Conservation (phyloP, 2,797 vertebrate genomes). For the Sebastes itinus region DNA sequence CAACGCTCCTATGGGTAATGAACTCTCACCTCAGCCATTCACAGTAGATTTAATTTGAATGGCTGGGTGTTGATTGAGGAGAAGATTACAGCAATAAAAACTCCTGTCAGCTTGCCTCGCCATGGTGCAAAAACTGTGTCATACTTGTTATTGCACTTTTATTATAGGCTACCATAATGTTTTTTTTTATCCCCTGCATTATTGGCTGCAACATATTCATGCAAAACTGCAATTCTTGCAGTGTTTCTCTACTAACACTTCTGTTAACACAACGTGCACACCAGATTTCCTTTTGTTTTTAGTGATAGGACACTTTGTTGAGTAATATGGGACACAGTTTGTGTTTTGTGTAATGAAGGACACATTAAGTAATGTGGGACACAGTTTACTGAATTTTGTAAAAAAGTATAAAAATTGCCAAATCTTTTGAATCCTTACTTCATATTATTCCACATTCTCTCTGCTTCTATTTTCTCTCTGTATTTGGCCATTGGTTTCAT, state of each 20-base stretch:
- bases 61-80: background rate
- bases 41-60: background rate
- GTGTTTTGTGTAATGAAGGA: background rate
- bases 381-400: background rate
- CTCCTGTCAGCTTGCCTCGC: background rate
- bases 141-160: background rate
- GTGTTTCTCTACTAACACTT: background rate
- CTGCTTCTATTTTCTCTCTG: background rate
- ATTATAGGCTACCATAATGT: background rate
- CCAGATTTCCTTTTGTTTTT: background rate
- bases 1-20: slow-evolving; percentile 13
- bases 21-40: background rate
- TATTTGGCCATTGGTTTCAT: background rate
- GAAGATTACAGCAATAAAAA: background rate
- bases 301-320: background rate
- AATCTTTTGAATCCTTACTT: background rate
- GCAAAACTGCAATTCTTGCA: background rate
- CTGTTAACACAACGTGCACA: background rate
- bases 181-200: background rate
- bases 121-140: background rate
- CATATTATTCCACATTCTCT: background rate
- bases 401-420: background rate
- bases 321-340: background rate
- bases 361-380: background rate
- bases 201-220: background rate